Evolutionary conservation across 2,113 vertebrate species (phyloP).

Genomic region (Cottus gobio): DNA sequence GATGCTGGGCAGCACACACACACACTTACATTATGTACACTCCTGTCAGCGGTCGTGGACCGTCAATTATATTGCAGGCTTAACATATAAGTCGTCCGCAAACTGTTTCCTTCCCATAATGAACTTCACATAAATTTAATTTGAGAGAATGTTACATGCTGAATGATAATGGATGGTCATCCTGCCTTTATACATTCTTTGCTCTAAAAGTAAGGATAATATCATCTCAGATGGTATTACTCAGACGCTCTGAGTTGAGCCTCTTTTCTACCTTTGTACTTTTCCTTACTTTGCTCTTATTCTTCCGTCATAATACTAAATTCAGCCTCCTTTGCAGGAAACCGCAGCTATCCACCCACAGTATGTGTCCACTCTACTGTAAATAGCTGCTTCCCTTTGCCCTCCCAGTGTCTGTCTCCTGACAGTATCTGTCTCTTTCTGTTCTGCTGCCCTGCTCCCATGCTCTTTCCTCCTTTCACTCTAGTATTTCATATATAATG

Average conservation of each 20-base stretch:
- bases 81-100: conserved; percentile 53
- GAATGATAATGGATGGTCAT: conserved; percentile 33
- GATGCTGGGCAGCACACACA: conserved; percentile 10
- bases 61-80: conserved; percentile 62
- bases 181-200: not conserved
- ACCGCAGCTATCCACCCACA: conserved; percentile 30
- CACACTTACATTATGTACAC: conserved; percentile 63
- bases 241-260: not conserved
- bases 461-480: conserved; percentile 35
- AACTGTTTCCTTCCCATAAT: conserved; percentile 48
- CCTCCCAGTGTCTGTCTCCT: conserved; percentile 19
- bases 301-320: conserved; percentile 11
- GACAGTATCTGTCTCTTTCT: not conserved
- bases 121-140: conserved; percentile 58
- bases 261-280: conserved; percentile 7
- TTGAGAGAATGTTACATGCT: conserved; percentile 29
- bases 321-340: conserved; percentile 12
- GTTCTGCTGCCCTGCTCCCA: conserved; percentile 37
- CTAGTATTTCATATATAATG: conserved; percentile 75
- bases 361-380: conserved; percentile 9
- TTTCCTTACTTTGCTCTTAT: not conserved
- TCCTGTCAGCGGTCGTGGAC: conserved; percentile 65
- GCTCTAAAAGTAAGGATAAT: conserved; percentile 7
- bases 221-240: conserved; percentile 15
- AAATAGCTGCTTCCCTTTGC: conserved; percentile 31